Base-by-base conservation (phyloP, 2,888 invertebrate genomes). In the Mythimna albipuncta region DNA sequence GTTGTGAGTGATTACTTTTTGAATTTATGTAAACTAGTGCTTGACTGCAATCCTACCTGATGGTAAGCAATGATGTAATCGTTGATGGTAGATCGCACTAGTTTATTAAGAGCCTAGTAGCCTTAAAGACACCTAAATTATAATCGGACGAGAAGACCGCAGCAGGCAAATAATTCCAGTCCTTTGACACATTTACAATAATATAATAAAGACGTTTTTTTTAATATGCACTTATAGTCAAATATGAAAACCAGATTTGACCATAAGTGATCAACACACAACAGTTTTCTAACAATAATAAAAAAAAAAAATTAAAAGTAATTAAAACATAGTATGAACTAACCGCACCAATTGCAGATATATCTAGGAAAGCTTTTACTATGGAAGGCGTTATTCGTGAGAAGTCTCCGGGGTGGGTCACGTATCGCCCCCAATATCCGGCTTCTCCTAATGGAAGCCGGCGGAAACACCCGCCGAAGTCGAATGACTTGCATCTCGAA, bases 381-480 rank as follows among this genome's bases (percentile, higher is more conserved):
- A 61, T 68, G 47, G 69, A 69, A 82, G 74, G 71, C 54, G 71
- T 38, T 75, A 79, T 50, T 82, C 69, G 65, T 64, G 67, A 73
- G 74, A 58, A 75, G 72, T 69, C 81, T 71, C 84, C 41, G 35
- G 69, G 82, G 72, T 64, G 77, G 68, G 85, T 86, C 86, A 86
- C 85, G 86, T 86, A 86, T 79, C 81, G 78, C 72, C 75, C 63
- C 71, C 83, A 86, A 86, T 86, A 86, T 86, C 86, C 86, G 86
- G 85, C 75, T 62, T 58, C 52, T 59, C 66, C 84, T 87, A 86
- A 87, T 87, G 85, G 86, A 86, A 77, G 67, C 72, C 77, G 71
- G 63, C 83, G 87, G 86, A 87, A 86, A 77, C 84, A 75, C 71
- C 74, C 64, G 77, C 74, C 67, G 61, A 74, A 81, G 82, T 54